Conservation (phyloP, 1,140 invertebrate genomes). For the Odontomachus brunneus region DNA sequence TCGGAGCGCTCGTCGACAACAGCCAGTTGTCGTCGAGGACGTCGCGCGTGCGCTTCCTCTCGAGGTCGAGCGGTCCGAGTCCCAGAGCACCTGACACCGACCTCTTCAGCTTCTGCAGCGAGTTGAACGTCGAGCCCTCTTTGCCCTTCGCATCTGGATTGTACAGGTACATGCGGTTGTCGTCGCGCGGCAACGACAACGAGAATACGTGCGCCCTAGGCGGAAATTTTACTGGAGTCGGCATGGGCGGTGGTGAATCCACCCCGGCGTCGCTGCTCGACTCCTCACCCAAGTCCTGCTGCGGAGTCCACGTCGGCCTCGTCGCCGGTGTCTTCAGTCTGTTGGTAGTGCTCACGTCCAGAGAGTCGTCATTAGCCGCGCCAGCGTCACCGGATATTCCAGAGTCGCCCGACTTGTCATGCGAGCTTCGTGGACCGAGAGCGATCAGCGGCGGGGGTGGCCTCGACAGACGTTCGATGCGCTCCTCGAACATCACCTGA, state of each 20-base stretch:
- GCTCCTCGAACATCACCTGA: conserved; percentile 85
- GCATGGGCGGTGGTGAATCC: conserved; percentile 77
- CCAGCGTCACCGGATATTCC: conserved; percentile 92
- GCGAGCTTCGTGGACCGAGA: conserved; percentile 80
- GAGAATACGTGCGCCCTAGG: conserved; percentile 90
- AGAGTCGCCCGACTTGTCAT: conserved; percentile 92
- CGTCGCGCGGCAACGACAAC: conserved; percentile 89
- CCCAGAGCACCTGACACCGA: conserved; percentile 89
- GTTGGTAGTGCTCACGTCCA: conserved; percentile 75
- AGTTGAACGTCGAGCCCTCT: conserved; percentile 87
- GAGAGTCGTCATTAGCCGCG: conserved; percentile 82
- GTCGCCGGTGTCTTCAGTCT: conserved; percentile 70
- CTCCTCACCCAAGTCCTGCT: conserved; percentile 90
- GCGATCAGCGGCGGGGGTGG: conserved; percentile 84
- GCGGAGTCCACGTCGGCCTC: conserved; percentile 90
- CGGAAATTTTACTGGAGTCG: conserved; percentile 87
- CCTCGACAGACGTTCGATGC: conserved; percentile 85
- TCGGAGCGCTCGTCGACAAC: conserved; percentile 91
- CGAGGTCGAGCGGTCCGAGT: conserved; percentile 69
- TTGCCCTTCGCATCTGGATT: conserved; percentile 85
- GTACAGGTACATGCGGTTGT: conserved; percentile 86
- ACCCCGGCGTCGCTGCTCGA: conserved; percentile 89
- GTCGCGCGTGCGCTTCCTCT: conserved; percentile 69
- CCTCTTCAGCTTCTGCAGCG: conserved; percentile 89
- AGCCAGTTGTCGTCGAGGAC: conserved; percentile 90